Evolutionary conservation across 2,888 invertebrate genomes (phyloP).

Genomic region (Drosophila paranaensis): DNA sequence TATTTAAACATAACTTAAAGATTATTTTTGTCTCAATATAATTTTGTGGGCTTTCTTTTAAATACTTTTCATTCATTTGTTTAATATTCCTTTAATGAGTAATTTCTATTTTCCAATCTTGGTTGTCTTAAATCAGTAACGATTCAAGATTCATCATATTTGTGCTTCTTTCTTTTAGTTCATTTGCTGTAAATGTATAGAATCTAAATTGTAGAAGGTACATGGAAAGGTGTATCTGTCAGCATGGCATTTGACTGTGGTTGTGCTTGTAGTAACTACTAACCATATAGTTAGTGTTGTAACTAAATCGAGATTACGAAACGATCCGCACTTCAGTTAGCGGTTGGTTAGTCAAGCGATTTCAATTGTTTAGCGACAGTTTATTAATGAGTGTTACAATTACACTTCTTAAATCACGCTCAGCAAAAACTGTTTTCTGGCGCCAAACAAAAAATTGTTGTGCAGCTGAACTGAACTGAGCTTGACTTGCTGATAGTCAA

Average conservation of each 20-base stretch:
- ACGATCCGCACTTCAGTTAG: slow-evolving; percentile 4
- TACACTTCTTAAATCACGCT: neutral
- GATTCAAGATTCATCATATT: slow-evolving; percentile 43
- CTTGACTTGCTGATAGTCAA: neutral
- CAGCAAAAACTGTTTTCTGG: neutral
- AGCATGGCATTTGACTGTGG: slow-evolving; percentile 48
- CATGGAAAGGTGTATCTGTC: slow-evolving; percentile 74
- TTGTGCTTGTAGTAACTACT: neutral
- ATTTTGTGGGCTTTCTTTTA: slow-evolving; percentile 47
- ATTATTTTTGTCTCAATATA: slow-evolving; percentile 62
- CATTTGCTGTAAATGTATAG: slow-evolving; percentile 53
- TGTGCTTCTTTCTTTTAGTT: slow-evolving; percentile 27
- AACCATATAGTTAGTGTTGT: slow-evolving; percentile 4
- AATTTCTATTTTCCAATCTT: slow-evolving; percentile 54
- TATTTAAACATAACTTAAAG: slow-evolving; percentile 74
- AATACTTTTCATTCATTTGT: slow-evolving; percentile 55
- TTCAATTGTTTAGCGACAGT: slow-evolving; percentile 12
- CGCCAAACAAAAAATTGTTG: slow-evolving; percentile 23
- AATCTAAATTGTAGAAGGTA: slow-evolving; percentile 76
- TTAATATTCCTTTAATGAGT: slow-evolving; percentile 52
- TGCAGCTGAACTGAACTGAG: slow-evolving; percentile 20
- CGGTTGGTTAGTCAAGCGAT: slow-evolving; percentile 24
- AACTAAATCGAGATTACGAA: slow-evolving; percentile 37
- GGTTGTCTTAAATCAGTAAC: slow-evolving; percentile 60
- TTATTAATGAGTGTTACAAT: slow-evolving; percentile 12